Conservation (phyloP, 1,140 invertebrate species). For the Rhysida immarginata region DNA sequence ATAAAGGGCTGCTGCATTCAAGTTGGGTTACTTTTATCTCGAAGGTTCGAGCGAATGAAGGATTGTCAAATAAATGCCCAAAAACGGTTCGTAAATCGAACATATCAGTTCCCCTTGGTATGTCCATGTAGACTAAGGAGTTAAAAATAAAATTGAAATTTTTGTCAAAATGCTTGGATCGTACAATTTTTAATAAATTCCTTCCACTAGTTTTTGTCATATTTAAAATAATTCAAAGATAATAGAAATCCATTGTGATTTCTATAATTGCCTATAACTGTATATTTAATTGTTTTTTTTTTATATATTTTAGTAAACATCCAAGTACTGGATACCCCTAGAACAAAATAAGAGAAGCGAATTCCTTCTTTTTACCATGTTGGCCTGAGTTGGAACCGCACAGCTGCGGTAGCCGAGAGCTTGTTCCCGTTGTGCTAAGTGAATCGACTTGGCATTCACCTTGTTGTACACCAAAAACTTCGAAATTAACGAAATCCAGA, state of each 20-base stretch:
- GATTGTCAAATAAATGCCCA: slow-evolving; percentile 39
- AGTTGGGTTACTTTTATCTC: slow-evolving; percentile 58
- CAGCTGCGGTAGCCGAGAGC: slow-evolving; percentile 44
- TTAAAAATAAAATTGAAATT: background rate
- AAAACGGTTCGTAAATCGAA: slow-evolving; percentile 44
- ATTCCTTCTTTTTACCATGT: slow-evolving; percentile 36
- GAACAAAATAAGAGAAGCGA: too few relatives aligned
- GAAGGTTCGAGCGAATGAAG: slow-evolving; percentile 46
- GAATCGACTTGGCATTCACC: slow-evolving; percentile 53
- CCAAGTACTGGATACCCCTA: too few relatives aligned
- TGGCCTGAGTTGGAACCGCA: slow-evolving; percentile 67
- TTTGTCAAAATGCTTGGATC: too few relatives aligned
- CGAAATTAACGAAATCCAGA: slow-evolving; percentile 57
- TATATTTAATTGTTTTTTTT: too few relatives aligned
- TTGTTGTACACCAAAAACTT: slow-evolving; percentile 24
- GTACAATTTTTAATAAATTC: too few relatives aligned
- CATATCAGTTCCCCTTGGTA: slow-evolving; percentile 41
- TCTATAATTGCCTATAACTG: too few relatives aligned
- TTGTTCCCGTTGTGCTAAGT: slow-evolving; percentile 41
- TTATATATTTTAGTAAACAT: too few relatives aligned
- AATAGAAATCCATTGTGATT: too few relatives aligned
- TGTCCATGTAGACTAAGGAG: slow-evolving; percentile 50
- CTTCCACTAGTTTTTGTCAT: too few relatives aligned
- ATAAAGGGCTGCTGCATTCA: slow-evolving; percentile 45
- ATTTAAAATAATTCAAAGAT: background rate